Evolutionary conservation across 2,113 vertebrate species (phyloP).

Genomic region (Cochlearius cochlearius): DNA sequence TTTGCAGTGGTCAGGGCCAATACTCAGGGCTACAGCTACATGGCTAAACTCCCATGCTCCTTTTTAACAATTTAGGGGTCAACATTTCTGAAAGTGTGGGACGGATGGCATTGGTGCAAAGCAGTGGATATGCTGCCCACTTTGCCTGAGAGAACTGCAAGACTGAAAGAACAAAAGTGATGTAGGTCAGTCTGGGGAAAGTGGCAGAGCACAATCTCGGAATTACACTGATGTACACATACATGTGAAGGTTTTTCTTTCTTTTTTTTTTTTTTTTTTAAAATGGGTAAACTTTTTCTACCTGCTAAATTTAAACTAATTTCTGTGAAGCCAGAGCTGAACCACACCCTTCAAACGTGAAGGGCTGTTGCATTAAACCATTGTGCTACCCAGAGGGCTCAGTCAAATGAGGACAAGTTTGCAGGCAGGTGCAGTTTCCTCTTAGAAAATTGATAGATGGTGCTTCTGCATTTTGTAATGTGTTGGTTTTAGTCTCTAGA

Average conservation of each 20-base stretch:
- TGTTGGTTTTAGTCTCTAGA: neutral
- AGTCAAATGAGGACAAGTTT: constrained; percentile 25
- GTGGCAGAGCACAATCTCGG: neutral
- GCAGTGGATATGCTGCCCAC: neutral
- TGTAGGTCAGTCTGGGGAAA: neutral
- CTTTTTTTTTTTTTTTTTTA: neutral
- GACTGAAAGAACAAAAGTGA: neutral
- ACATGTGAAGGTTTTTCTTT: neutral
- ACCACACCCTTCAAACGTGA: neutral
- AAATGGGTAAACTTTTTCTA: neutral
- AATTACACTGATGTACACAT: neutral
- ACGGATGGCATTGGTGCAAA: neutral
- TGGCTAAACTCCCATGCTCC: neutral
- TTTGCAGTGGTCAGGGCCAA: neutral
- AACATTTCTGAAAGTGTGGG: neutral
- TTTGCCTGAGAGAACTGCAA: neutral
- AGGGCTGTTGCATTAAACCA: neutral
- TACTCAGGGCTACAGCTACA: neutral
- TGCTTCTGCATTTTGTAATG: neutral
- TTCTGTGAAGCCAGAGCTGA: neutral
- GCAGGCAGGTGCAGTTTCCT: neutral
- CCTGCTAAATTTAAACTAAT: neutral
- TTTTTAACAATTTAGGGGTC: neutral
- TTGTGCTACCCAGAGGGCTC: neutral
- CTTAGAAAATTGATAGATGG: neutral